These are phyloP conservation scores for Parasteatoda lunata DNA, from an alignment of 2,888 invertebrate species.

Conservation along the genomic window DNA sequence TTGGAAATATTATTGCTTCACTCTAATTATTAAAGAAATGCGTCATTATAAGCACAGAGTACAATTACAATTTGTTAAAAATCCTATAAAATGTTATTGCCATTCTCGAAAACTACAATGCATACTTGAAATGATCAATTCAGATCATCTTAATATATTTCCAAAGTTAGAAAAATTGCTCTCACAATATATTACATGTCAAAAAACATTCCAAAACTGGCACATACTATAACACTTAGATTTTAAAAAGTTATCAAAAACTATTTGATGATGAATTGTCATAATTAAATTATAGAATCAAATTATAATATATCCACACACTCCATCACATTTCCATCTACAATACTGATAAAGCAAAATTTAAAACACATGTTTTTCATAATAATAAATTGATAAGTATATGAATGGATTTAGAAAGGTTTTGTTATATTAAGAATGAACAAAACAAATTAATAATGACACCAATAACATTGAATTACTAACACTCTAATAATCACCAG, in stretches of 20 bases:
- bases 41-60: background rate
- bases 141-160: conserved; percentile 37
- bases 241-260: conserved; percentile 65
- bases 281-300: no score
- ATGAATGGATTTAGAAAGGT: no score
- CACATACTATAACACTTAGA: conserved; percentile 60
- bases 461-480: no score
- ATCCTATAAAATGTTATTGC: conserved; percentile 52
- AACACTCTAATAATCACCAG: no score
- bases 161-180: conserved; percentile 51
- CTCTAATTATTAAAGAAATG: background rate
- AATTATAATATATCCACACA: no score
- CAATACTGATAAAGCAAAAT: no score
- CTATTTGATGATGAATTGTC: conserved; percentile 57
- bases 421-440: no score
- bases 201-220: conserved; percentile 61
- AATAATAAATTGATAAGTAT: no score
- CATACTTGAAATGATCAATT: conserved; percentile 39
- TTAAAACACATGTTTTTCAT: no score
- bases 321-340: no score
- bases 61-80: conserved; percentile 7
- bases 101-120: conserved; percentile 43
- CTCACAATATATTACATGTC: conserved; percentile 46
- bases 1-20: no score
- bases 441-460: no score